A percentile compares a stretch with the other conserved stretches of the same genome.
Evolutionary conservation across 2,888 invertebrate genomes (phyloP).

Genomic region (Scelioninae gen. 2): DNA sequence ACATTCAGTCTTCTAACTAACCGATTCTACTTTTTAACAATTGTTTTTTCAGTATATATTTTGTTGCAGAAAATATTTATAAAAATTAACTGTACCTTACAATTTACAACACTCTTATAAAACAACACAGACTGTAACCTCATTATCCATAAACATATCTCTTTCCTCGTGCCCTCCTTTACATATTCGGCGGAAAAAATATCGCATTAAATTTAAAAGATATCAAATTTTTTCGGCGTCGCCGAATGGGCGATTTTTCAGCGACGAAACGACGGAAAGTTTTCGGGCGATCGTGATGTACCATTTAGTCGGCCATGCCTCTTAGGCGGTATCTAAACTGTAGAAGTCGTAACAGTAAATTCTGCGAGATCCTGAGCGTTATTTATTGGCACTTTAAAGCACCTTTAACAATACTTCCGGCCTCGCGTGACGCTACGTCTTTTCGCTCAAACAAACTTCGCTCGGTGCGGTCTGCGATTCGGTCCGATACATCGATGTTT

Average conservation of each 20-base stretch:
- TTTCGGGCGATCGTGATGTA: slow-evolving; percentile 48
- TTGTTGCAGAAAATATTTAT: too few species aligned
- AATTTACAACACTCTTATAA: too few species aligned
- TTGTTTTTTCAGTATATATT: too few species aligned
- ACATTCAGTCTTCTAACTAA: too few species aligned
- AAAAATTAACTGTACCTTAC: too few species aligned
- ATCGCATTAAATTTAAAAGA: background rate
- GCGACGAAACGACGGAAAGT: slow-evolving; percentile 40
- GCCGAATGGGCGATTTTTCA: slow-evolving; percentile 33
- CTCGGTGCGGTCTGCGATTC: slow-evolving; percentile 40
- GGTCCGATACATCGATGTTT: slow-evolving; percentile 20
- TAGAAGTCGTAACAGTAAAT: slow-evolving; percentile 70
- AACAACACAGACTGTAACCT: too few species aligned
- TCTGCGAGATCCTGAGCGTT: slow-evolving; percentile 66
- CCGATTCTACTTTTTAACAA: too few species aligned
- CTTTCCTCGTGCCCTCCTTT: background rate
- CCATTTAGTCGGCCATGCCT: slow-evolving; percentile 49
- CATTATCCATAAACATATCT: background rate
- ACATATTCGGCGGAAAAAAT: slow-evolving; percentile 14
- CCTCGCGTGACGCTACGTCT: slow-evolving; percentile 49
- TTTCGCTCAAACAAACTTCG: slow-evolving; percentile 50
- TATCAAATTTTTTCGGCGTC: slow-evolving; percentile 27
- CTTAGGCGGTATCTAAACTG: slow-evolving; percentile 64
- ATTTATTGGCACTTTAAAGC: slow-evolving; percentile 71
- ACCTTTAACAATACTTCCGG: slow-evolving; percentile 64